A percentile compares a stretch with the other conserved stretches of the same genome.
Conservation (phyloP, 2,888 invertebrate species). For the Drosophila nr. fundita region DNA sequence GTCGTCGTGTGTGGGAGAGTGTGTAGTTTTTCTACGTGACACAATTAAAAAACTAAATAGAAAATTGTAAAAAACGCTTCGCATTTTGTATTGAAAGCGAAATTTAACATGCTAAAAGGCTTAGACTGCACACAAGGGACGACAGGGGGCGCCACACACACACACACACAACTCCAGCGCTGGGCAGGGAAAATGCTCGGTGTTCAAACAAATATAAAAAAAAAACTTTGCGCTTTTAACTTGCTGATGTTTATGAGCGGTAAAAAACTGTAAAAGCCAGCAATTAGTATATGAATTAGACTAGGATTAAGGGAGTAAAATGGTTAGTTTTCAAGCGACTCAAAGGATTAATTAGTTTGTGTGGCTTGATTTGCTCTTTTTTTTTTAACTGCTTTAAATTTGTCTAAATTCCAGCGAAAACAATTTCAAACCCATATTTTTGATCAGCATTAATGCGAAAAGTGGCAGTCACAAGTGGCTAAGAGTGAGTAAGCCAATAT, state of each 20-base stretch:
- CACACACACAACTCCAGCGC: constrained; percentile 19
- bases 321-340: not conserved
- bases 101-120: constrained; percentile 66
- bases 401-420: not conserved
- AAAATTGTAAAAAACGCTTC: constrained; percentile 49
- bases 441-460: not conserved
- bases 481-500: not conserved
- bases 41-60: constrained; percentile 81
- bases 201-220: not conserved
- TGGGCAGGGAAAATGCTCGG: constrained; percentile 15
- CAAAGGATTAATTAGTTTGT: not conserved
- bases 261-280: constrained; percentile 20
- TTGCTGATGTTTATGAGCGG: constrained; percentile 26
- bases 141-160: constrained; percentile 53
- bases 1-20: constrained; percentile 19
- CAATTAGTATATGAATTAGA: constrained; percentile 51
- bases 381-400: not conserved
- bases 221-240: constrained; percentile 24
- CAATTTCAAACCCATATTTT: not conserved
- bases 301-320: not conserved
- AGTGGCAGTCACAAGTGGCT: not conserved
- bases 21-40: constrained; percentile 77
- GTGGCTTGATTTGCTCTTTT: no score
- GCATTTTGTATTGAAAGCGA: constrained; percentile 72
- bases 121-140: constrained; percentile 56